These are phyloP conservation scores for Olivierus martensii DNA, from an alignment of 1,140 invertebrate genomes.

Conservation along the genomic window DNA sequence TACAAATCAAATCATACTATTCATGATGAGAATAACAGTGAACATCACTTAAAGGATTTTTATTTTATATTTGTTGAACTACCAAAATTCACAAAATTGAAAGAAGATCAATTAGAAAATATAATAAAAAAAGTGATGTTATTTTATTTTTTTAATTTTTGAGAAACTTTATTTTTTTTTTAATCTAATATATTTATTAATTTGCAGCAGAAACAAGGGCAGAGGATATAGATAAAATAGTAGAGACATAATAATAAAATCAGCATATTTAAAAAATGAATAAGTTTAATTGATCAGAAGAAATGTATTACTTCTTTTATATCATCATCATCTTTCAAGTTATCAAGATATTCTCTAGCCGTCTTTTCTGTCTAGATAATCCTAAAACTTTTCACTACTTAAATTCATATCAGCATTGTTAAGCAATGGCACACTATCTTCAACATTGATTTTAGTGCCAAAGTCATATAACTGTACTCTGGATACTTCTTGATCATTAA, in stretches of 20 bases:
- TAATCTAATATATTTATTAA: too few relatives aligned
- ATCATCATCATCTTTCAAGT: constrained; percentile 7
- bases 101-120: constrained; percentile 9
- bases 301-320: constrained; percentile 8
- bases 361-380: constrained; percentile 9
- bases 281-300: constrained; percentile 1
- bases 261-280: constrained; percentile 6
- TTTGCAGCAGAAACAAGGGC: constrained; percentile 5
- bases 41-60: constrained; percentile 5
- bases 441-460: constrained; percentile 10
- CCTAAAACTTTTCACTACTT: constrained; percentile 10
- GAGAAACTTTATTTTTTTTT: too few relatives aligned
- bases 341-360: constrained; percentile 13
- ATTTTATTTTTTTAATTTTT: too few relatives aligned
- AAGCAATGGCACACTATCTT: constrained; percentile 7
- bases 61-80: constrained; percentile 4
- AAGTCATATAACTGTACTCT: constrained; percentile 11
- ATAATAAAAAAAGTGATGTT: constrained; percentile 6
- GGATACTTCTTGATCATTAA: constrained; percentile 3
- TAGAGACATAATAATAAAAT: constrained; percentile 6
- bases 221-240: constrained; percentile 10
- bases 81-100: constrained; percentile 10
- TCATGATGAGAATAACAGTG: background rate
- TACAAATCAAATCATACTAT: constrained; percentile 7
- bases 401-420: constrained; percentile 11